Evolutionary conservation across 2,113 vertebrate species (phyloP), one percentile per base, ranked within the genome.

Genomic region (Bungarus multicinctus): DNA sequence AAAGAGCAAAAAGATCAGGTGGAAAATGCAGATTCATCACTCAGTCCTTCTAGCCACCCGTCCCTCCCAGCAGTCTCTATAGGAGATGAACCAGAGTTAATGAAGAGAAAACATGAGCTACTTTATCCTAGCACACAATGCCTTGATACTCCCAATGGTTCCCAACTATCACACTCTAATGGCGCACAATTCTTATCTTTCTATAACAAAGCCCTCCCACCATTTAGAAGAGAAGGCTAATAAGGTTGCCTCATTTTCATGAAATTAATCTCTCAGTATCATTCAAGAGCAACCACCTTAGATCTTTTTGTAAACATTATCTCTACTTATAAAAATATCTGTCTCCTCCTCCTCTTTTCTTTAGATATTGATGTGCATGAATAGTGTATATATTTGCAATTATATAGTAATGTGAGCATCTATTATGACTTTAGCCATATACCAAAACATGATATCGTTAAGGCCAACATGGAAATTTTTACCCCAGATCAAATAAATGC

Each of bases 1-100:
- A 90, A 93, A 74, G 90, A 89, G 86, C 90, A 89, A 93, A 87
- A 90, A 74, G 90, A 89, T 89, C 90, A 89, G 90, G 55, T 89
- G 74, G 74, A 27, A 39, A 86, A 86, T 9, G 34, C 74, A 55
- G 55, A 91, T 85, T 87, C 55, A 27, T 90, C 64, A 89, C 69
- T 39, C n/a, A 81, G 11, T 8, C n/a, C 55, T 30, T 58, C 90
- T 47, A 53, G 34, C 89, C 50, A 18, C 60, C 30, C 11, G n/a
- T 85, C 18, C 50, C 64, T 43, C 85, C 25, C 16, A 39, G n/a
- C 23, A 90, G 50, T 27, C 39, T 93, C 47, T 60, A 27, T 81
- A 8, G 8, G 91, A 57, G 88, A 94, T 81, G 34, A 39, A 1
- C n/a, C 6, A 34, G 55, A 55, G 47, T 53, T 89, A 53, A 90